These are phyloP conservation scores for Lagopus muta DNA, from an alignment of 2,113 vertebrate species.

Conservation along the genomic window DNA sequence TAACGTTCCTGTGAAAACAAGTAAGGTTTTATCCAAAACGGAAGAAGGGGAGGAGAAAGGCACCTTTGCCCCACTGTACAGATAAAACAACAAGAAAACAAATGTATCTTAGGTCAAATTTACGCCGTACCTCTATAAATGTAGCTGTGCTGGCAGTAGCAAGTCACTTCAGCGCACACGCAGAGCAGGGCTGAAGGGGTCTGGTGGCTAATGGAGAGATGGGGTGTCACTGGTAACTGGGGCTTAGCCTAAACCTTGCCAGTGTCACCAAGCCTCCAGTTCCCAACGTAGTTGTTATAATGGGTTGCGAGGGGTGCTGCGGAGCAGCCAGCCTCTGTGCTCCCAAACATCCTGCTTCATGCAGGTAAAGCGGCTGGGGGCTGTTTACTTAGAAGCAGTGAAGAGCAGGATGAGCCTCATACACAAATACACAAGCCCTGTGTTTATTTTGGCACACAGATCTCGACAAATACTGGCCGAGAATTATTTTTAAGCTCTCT, in stretches of 20 bases:
- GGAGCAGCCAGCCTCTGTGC: neutral
- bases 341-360: neutral
- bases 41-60: slow-evolving; percentile 55
- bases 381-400: neutral
- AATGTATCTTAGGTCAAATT: slow-evolving; percentile 2
- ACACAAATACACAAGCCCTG: neutral
- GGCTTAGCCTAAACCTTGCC: neutral
- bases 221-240: neutral
- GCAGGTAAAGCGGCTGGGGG: neutral
- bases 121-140: slow-evolving; percentile 56
- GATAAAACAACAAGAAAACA: slow-evolving; percentile 46
- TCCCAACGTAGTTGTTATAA: neutral
- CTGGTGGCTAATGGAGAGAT: neutral
- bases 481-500: neutral
- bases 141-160: neutral
- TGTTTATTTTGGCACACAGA: neutral
- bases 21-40: slow-evolving; percentile 73
- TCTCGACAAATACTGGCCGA: neutral
- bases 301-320: neutral
- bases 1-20: slow-evolving; percentile 79
- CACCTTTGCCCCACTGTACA: slow-evolving; percentile 56
- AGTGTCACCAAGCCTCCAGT: neutral
- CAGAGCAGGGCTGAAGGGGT: neutral
- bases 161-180: neutral
- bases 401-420: neutral